Base-by-base conservation (phyloP, 2,113 vertebrate species). In the Bubo scandiacus region DNA sequence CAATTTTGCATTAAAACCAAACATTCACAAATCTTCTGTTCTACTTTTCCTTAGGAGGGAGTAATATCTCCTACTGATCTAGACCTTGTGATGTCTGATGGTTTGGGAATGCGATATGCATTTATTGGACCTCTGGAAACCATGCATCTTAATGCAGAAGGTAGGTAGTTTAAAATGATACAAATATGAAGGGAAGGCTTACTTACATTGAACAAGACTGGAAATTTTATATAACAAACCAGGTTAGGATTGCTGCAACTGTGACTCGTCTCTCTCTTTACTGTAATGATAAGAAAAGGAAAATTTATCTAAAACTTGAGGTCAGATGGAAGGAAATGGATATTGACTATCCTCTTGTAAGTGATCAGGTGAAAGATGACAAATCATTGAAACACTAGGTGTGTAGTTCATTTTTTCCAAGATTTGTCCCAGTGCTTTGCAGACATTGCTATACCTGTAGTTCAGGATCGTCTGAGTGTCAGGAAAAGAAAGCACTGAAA, bases 121-220 rank as follows among this genome's bases (percentile, higher is more conserved):
- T 99, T 99, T 96, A 99, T 99, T 5, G 99, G 99, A 94, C 99
- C 99, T 71, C 98, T 99, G 98, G 99, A 99, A 98, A 99, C 99
- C 3, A 99, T 99, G 98, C 99, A 99, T 93, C 99, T 99, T 77
- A 99, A 99, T 67, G 99, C 99, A 38, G 99, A 98, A 98, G 98
- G 98, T 98, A 95, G n/a, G 94, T 91, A 52, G 43, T 42, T 43
- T 57, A 72, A 95, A 90, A 81, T 91, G 8, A 49, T 38, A 5
- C 3, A 3, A n/a, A 59, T 87, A 18, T 36, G 34, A 80, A 88
- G 43, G 68, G 45, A 87, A 62, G 32, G 10, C 30, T 85, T 86
- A 11, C 30, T 85, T 86, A 67, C 3, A 4, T 87, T 86, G 54
- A 34, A 59, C 51, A 88, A 77, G 47, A 29, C 22, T 61, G 30